Percentiles rank a stretch among this genome's conserved stretches.
phyloP scores from a whole-genome alignment of 2,797 vertebrate species.

The Myotis pilosus region DNA sequence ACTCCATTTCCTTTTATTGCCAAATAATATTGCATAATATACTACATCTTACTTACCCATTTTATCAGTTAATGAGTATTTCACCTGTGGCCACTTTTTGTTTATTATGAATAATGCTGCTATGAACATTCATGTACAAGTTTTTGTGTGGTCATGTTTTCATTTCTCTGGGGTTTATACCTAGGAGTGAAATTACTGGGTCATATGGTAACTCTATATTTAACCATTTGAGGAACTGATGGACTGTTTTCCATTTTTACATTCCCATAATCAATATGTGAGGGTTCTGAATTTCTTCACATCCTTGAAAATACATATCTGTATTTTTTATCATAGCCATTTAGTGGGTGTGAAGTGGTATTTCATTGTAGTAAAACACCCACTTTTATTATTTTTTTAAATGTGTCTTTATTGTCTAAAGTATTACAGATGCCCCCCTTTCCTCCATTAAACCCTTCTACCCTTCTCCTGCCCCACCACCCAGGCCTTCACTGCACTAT shows the following conservation, averaged over 20 bases:
- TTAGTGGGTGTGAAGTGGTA: background rate
- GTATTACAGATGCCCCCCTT: too few species aligned
- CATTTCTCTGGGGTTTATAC: background rate
- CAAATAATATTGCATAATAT: background rate
- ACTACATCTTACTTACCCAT: background rate
- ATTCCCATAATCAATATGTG: background rate
- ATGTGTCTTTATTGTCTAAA: too few species aligned
- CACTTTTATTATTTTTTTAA: background rate
- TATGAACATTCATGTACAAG: background rate
- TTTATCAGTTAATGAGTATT: background rate
- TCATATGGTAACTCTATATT: background rate
- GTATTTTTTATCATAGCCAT: background rate
- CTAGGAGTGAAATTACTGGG: background rate
- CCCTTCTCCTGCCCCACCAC: too few species aligned
- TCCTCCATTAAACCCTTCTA: too few species aligned
- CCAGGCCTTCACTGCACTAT: too few species aligned
- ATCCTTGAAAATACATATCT: background rate
- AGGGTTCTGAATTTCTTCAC: background rate
- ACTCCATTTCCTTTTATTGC: background rate
- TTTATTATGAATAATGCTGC: background rate
- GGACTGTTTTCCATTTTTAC: conserved; percentile 15
- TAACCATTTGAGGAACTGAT: background rate
- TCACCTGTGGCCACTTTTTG: background rate
- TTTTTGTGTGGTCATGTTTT: background rate
- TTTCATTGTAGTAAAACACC: background rate